Conservation (phyloP, 1,140 invertebrate genomes). For the Calephelis virginiensis region DNA sequence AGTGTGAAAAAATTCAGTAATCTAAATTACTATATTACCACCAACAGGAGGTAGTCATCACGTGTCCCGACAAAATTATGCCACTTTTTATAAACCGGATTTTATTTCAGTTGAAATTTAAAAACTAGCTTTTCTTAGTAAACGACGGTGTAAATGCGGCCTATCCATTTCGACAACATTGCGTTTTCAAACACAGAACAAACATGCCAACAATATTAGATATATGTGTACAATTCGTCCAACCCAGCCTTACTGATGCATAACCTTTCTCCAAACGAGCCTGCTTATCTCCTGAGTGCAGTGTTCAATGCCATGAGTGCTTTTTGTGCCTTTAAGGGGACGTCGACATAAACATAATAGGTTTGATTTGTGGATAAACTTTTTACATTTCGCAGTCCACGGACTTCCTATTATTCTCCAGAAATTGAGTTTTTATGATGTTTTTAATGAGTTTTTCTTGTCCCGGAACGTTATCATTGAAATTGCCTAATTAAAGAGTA, state of each 20-base stretch:
- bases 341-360: slow-evolving; percentile 26
- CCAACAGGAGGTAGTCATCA: too few species aligned
- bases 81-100: too few species aligned
- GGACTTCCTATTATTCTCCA: slow-evolving; percentile 14
- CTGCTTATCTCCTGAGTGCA: slow-evolving; percentile 43
- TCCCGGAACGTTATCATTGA: neutral
- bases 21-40: too few species aligned
- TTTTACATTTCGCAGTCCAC: slow-evolving; percentile 18
- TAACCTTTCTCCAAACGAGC: slow-evolving; percentile 36
- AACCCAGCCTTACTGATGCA: slow-evolving; percentile 39
- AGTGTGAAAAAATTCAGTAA: too few species aligned
- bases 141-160: slow-evolving; percentile 24
- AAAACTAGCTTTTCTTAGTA: neutral
- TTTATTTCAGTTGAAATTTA: neutral
- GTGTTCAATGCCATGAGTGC: slow-evolving; percentile 35
- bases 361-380: slow-evolving; percentile 21
- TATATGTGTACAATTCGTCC: slow-evolving; percentile 21
- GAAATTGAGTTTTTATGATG: slow-evolving; percentile 15
- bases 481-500: neutral
- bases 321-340: slow-evolving; percentile 26
- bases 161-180: slow-evolving; percentile 22
- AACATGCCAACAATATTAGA: slow-evolving; percentile 21
- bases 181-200: slow-evolving; percentile 22
- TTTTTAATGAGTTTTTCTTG: slow-evolving; percentile 12
- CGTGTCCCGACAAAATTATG: too few species aligned